These are phyloP conservation scores for Agrotis exclamationis DNA, from an alignment of 2,888 invertebrate genomes.

Conservation along the genomic window DNA sequence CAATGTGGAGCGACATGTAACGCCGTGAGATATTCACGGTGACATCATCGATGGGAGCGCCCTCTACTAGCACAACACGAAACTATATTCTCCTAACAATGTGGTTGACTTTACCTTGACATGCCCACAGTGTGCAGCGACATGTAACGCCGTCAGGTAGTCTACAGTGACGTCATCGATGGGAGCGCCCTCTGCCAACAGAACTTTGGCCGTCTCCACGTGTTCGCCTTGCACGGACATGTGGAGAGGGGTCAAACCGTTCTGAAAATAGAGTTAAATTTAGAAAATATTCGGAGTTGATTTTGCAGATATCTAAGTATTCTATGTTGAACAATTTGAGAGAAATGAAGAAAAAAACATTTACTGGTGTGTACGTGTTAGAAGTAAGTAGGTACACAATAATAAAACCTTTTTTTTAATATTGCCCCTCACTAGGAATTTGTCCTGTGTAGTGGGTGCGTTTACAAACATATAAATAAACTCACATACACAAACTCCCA, in stretches of 20 bases:
- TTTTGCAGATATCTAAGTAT: too few species aligned
- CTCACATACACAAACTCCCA: too few species aligned
- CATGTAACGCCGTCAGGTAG: constrained; percentile 98
- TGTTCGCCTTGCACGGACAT: constrained; percentile 99
- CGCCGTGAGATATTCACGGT: constrained; percentile 99
- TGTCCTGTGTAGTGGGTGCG: too few species aligned
- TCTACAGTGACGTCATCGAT: constrained; percentile 99
- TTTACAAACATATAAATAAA: too few species aligned
- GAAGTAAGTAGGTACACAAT: too few species aligned
- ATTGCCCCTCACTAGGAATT: too few species aligned
- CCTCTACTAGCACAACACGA: constrained; percentile 69
- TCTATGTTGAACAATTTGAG: too few species aligned
- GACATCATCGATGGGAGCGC: constrained; percentile 99
- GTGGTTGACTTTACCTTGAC: constrained; percentile 89
- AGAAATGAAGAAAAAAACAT: too few species aligned
- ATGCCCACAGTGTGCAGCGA: constrained; percentile 98
- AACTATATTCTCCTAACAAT: too few species aligned
- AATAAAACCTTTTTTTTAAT: too few species aligned
- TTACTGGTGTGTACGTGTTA: too few species aligned
- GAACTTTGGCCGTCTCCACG: constrained; percentile 98
- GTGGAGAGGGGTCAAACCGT: constrained; percentile 98
- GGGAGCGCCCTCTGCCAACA: constrained; percentile 98
- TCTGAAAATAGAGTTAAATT: constrained; percentile 84
- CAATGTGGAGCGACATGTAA: constrained; percentile 98
- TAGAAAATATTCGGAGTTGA: too few species aligned